These are phyloP conservation scores for Ecliptopera silaceata DNA, from an alignment of 2,888 invertebrate species.

Conservation along the genomic window DNA sequence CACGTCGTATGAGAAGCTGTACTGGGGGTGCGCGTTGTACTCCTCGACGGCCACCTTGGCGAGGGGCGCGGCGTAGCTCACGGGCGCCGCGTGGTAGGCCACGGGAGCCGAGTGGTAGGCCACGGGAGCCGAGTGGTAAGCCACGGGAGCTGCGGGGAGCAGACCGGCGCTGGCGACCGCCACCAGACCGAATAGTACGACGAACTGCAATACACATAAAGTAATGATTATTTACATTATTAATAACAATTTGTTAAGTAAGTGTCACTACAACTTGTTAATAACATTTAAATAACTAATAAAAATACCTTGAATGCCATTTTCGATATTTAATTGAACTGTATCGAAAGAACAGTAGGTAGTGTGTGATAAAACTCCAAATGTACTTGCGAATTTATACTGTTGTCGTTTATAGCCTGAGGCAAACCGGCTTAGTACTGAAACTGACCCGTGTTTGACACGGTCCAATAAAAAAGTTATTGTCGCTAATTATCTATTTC, in stretches of 20 bases:
- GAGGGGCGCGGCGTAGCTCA: constrained; percentile 39
- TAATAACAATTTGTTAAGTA: too few relatives aligned
- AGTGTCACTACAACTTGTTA: too few relatives aligned
- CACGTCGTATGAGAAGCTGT: constrained; percentile 75
- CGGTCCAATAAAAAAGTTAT: too few relatives aligned
- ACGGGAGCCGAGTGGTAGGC: constrained; percentile 47
- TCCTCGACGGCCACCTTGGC: constrained; percentile 47
- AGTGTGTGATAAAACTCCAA: constrained; percentile 27
- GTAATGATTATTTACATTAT: too few relatives aligned
- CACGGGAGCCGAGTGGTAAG: constrained; percentile 46
- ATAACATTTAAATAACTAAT: constrained; percentile 23
- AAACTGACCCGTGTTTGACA: too few relatives aligned
- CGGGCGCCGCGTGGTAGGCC: constrained; percentile 45
- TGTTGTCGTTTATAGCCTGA: too few relatives aligned
- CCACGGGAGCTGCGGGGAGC: constrained; percentile 43
- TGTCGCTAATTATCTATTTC: too few relatives aligned
- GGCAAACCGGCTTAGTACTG: too few relatives aligned
- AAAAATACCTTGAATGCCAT: constrained; percentile 40
- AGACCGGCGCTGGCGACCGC: constrained; percentile 40
- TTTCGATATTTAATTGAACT: constrained; percentile 24
- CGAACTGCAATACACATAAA: constrained; percentile 31
- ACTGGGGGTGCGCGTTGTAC: constrained; percentile 57
- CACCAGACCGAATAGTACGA: constrained; percentile 39
- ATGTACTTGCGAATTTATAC: constrained; percentile 32
- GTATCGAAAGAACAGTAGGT: constrained; percentile 25